A percentile compares a stretch with the other conserved stretches of the same genome.
Evolutionary conservation across 2,888 invertebrate species (phyloP).

Genomic region (Athalia circularis): DNA sequence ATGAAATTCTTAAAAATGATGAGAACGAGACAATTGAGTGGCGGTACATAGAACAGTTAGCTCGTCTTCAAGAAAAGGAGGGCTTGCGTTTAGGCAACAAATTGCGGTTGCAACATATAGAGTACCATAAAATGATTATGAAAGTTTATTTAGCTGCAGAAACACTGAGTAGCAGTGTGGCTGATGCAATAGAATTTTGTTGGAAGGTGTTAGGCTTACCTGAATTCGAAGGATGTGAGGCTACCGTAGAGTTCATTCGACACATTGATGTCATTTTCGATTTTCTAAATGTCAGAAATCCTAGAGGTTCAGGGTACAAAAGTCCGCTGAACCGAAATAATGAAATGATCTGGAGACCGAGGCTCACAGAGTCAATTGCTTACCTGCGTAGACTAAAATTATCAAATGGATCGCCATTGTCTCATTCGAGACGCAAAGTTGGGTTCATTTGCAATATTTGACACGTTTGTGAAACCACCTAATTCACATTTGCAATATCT

Average conservation of each 20-base stretch:
- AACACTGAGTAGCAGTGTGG: conserved; percentile 50
- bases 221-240: background rate
- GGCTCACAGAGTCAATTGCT: background rate
- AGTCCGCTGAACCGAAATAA: conserved; percentile 52
- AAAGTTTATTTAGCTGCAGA: conserved; percentile 54
- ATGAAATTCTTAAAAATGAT: conserved; percentile 44
- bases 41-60: background rate
- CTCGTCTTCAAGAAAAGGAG: conserved; percentile 28
- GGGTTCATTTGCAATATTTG: conserved; percentile 41
- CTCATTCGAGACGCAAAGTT: conserved; percentile 47
- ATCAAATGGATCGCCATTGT: background rate
- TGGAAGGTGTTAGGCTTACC: too few relatives aligned
- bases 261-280: conserved; percentile 55
- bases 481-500: conserved; percentile 45
- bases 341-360: conserved; percentile 43
- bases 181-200: too few relatives aligned
- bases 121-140: conserved; percentile 52
- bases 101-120: conserved; percentile 43
- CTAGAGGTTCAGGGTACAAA: conserved; percentile 54
- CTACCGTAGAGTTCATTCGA: conserved; percentile 50
- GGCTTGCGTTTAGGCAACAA: conserved; percentile 49
- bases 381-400: conserved; percentile 5
- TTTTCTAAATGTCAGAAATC: conserved; percentile 55
- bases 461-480: conserved; percentile 42
- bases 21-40: conserved; percentile 40